Evolutionary conservation across 2,113 vertebrate species (phyloP).

Genomic region (Coryphaenoides rupestris): DNA sequence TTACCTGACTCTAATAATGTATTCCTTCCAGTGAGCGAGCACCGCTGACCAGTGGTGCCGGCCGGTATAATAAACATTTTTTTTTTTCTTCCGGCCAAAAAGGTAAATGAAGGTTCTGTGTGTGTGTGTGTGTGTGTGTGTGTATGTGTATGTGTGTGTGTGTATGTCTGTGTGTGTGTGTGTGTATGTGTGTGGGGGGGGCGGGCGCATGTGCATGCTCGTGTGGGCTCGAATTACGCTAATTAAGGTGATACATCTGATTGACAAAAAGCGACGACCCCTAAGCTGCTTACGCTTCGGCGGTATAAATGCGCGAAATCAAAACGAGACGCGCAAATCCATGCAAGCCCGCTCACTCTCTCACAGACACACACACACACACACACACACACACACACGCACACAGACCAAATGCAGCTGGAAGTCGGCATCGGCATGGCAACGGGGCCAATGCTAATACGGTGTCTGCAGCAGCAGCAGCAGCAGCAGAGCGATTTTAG

Average conservation of each 20-base stretch:
- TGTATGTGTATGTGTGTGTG: no score
- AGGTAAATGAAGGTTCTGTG: no score
- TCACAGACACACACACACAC: background rate
- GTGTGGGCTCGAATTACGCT: slow-evolving; percentile 38
- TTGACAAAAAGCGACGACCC: slow-evolving; percentile 41
- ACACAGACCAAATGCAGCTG: slow-evolving; percentile 24
- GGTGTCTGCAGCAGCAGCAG: slow-evolving; percentile 27
- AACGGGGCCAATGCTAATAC: slow-evolving; percentile 51
- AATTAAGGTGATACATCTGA: slow-evolving; percentile 64
- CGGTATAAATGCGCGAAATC: slow-evolving; percentile 41
- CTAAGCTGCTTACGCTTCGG: slow-evolving; percentile 53
- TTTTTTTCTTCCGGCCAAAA: no score
- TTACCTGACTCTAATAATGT: slow-evolving; percentile 48
- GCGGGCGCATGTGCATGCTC: no score
- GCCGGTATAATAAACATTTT: no score
- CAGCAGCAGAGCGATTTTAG: slow-evolving; percentile 49
- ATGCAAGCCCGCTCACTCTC: no score
- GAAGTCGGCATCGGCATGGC: slow-evolving; percentile 36
- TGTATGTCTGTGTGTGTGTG: no score
- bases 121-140: no score
- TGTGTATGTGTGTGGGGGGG: no score
- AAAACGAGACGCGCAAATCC: slow-evolving; percentile 15
- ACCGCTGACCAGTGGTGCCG: slow-evolving; percentile 48
- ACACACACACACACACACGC: no score
- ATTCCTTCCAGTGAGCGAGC: slow-evolving; percentile 34